Evolutionary conservation across 2,797 vertebrate species (phyloP).

Genomic region (Lithobates sylvaticus): DNA sequence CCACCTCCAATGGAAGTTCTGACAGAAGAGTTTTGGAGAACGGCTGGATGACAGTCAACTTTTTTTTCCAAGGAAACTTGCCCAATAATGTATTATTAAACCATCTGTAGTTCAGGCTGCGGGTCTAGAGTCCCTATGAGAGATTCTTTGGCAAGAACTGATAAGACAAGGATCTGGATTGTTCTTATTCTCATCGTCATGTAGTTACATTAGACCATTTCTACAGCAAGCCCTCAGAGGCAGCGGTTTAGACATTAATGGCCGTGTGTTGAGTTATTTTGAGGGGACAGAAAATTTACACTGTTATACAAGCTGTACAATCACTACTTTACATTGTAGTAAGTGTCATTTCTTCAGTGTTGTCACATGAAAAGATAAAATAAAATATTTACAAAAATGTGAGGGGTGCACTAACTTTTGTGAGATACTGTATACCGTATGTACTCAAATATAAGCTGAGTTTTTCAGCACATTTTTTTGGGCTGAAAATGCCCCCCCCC

Average conservation of each 20-base stretch:
- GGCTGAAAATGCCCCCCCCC: too few relatives aligned
- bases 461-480: too few relatives aligned
- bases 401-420: too few relatives aligned
- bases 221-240: conserved; percentile 13
- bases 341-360: too few relatives aligned
- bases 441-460: too few relatives aligned
- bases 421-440: too few relatives aligned
- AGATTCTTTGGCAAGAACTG: conserved; percentile 63
- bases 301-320: too few relatives aligned
- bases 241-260: not conserved
- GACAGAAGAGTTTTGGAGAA: conserved; percentile 56
- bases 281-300: too few relatives aligned
- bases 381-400: too few relatives aligned
- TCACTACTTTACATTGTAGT: too few relatives aligned
- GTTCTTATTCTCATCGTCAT: conserved; percentile 60
- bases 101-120: conserved; percentile 61
- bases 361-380: too few relatives aligned
- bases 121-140: conserved; percentile 55
- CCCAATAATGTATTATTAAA: conserved; percentile 58
- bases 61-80: conserved; percentile 53
- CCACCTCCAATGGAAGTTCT: conserved; percentile 55
- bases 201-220: conserved; percentile 66
- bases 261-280: too few relatives aligned
- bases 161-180: conserved; percentile 65
- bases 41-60: conserved; percentile 55